Percentiles rank a stretch among this genome's conserved stretches.
Evolutionary conservation across 2,797 vertebrate species (phyloP).

Genomic region (Lacerta agilis): DNA sequence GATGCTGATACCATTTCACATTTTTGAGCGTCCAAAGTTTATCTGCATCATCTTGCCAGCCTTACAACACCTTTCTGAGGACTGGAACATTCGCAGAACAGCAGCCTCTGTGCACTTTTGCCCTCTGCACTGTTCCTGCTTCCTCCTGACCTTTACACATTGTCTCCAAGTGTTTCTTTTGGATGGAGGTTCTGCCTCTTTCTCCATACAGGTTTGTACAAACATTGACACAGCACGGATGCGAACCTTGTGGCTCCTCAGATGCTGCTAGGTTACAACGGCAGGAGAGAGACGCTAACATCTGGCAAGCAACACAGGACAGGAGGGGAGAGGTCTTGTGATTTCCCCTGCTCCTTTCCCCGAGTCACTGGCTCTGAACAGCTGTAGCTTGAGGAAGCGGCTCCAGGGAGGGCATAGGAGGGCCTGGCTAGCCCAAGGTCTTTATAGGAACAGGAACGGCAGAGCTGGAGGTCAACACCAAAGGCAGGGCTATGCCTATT

Average conservation of each 20-base stretch:
- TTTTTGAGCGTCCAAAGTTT: background rate
- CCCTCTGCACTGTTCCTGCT: background rate
- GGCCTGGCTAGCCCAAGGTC: too few species aligned
- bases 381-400: too few species aligned
- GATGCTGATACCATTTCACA: background rate
- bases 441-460: too few species aligned
- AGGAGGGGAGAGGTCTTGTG: background rate
- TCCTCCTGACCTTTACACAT: background rate
- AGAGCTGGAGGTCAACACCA: background rate
- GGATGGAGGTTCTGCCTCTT: background rate
- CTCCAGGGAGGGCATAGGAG: too few species aligned
- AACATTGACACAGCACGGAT: background rate
- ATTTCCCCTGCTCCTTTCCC: background rate
- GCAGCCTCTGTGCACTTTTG: background rate
- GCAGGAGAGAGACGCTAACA: too few species aligned
- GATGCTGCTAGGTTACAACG: background rate
- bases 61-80: background rate
- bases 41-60: background rate
- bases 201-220: too few species aligned
- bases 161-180: background rate
- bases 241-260: background rate
- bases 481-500: too few species aligned
- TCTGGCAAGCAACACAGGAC: too few species aligned
- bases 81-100: background rate
- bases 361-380: background rate